Conservation (phyloP, 2,888 invertebrate genomes). For the Mesopsocus fuscifrons region DNA sequence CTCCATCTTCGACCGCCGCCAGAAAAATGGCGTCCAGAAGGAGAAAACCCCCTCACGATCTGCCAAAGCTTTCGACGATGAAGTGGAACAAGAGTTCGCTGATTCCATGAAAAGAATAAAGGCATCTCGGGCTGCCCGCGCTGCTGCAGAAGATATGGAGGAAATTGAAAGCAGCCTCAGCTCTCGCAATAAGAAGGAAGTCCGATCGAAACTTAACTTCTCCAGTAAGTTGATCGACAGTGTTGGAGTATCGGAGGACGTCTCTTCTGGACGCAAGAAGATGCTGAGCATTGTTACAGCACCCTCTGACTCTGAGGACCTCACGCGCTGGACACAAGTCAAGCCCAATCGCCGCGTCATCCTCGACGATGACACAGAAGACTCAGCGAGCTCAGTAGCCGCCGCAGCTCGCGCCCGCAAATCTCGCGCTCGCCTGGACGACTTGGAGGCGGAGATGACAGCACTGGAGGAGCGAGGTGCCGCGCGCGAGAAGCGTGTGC, state of each 20-base stretch:
- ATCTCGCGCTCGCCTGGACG: slow-evolving; percentile 44
- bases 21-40: neutral
- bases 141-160: slow-evolving; percentile 25
- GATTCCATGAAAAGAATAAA: slow-evolving; percentile 29
- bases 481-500: slow-evolving; percentile 48
- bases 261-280: slow-evolving; percentile 5
- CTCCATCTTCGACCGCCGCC: slow-evolving; percentile 13
- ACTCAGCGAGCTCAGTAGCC: slow-evolving; percentile 25
- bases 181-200: slow-evolving; percentile 11
- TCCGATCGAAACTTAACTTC: slow-evolving; percentile 25
- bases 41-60: slow-evolving; percentile 8
- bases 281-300: slow-evolving; percentile 11
- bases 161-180: slow-evolving; percentile 9
- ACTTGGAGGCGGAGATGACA: slow-evolving; percentile 57
- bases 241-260: slow-evolving; percentile 28
- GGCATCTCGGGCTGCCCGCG: slow-evolving; percentile 27
- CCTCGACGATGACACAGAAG: slow-evolving; percentile 25
- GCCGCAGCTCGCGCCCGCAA: slow-evolving; percentile 44
- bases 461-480: slow-evolving; percentile 46
- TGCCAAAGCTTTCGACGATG: slow-evolving; percentile 18
- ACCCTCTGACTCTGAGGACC: slow-evolving; percentile 30
- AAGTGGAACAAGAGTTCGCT: slow-evolving; percentile 28
- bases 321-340: slow-evolving; percentile 36
- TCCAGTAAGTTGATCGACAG: slow-evolving; percentile 44
- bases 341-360: slow-evolving; percentile 21